Percentiles rank a stretch among this genome's conserved stretches.
phyloP scores from a whole-genome alignment of 2,797 vertebrate genomes.

The Sternotherus odoratus region DNA sequence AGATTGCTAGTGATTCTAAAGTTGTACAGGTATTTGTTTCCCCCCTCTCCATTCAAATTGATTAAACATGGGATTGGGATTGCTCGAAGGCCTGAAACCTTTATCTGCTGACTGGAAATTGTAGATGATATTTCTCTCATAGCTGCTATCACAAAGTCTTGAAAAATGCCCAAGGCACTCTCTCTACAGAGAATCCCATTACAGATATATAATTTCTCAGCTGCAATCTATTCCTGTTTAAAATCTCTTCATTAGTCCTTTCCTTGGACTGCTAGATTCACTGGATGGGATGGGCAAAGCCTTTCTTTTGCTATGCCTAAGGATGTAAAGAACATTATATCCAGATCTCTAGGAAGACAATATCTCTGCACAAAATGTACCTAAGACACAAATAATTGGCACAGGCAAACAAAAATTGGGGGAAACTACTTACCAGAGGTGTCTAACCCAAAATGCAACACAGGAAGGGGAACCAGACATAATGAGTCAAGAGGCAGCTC shows the following conservation, averaged over 20 bases:
- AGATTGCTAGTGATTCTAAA: constrained; percentile 55
- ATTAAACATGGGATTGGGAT: constrained; percentile 19
- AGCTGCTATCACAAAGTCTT: constrained; percentile 44
- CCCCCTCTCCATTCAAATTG: constrained; percentile 46
- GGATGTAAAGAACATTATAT: background rate
- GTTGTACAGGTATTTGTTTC: background rate
- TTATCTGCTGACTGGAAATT: constrained; percentile 53
- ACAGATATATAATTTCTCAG: constrained; percentile 24
- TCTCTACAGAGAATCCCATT: constrained; percentile 3
- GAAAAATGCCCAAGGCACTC: constrained; percentile 19
- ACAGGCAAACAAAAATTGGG: background rate
- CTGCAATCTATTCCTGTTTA: constrained; percentile 37
- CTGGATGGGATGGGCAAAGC: background rate
- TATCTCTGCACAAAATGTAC: background rate
- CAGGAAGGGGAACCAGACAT: background rate
- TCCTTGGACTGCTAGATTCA: constrained; percentile 3
- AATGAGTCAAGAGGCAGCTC: background rate
- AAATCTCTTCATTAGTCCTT: constrained; percentile 4
- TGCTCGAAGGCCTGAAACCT: constrained; percentile 53
- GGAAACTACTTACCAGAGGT: background rate
- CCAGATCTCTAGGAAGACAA: background rate
- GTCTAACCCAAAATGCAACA: background rate
- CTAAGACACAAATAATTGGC: background rate
- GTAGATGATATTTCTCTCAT: constrained; percentile 5
- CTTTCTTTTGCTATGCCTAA: background rate